Conservation (phyloP, 2,113 vertebrate genomes). For the Himantopus leucocephalus region DNA sequence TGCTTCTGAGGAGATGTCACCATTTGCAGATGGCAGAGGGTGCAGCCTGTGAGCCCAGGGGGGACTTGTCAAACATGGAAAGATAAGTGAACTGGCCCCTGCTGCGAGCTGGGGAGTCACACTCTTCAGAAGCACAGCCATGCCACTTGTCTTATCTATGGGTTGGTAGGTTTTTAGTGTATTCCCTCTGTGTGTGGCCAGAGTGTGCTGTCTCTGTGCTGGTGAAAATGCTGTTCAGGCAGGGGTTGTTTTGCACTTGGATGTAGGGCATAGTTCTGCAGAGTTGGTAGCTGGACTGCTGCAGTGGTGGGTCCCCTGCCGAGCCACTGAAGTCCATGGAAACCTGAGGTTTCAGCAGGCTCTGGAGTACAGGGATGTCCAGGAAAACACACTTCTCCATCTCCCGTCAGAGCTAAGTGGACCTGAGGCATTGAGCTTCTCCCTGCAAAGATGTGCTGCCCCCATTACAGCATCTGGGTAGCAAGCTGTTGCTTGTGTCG, state of each 20-base stretch:
- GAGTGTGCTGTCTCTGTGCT: background rate
- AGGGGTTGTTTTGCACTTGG: background rate
- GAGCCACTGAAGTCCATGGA: background rate
- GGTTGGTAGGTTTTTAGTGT: background rate
- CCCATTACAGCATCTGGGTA: fast-evolving
- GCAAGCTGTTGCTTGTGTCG: background rate
- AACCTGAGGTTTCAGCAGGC: background rate
- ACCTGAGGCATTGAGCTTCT: background rate
- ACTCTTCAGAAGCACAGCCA: background rate
- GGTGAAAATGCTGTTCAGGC: background rate
- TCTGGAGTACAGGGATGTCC: background rate
- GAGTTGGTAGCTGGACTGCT: background rate
- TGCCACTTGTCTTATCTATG: background rate
- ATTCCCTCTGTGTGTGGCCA: background rate
- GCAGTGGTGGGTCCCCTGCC: background rate
- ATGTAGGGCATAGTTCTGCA: fast-evolving
- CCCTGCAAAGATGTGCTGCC: background rate
- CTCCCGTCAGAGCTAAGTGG: background rate
- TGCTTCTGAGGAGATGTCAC: background rate
- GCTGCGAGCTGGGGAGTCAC: background rate
- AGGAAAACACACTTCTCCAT: background rate
- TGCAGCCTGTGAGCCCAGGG: background rate
- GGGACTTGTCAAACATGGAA: background rate
- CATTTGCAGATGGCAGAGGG: background rate
- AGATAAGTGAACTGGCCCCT: background rate